Evolutionary conservation across 2,113 vertebrate genomes (phyloP), one percentile per base, ranked within the genome.

Genomic region (Prietella phreatophila): DNA sequence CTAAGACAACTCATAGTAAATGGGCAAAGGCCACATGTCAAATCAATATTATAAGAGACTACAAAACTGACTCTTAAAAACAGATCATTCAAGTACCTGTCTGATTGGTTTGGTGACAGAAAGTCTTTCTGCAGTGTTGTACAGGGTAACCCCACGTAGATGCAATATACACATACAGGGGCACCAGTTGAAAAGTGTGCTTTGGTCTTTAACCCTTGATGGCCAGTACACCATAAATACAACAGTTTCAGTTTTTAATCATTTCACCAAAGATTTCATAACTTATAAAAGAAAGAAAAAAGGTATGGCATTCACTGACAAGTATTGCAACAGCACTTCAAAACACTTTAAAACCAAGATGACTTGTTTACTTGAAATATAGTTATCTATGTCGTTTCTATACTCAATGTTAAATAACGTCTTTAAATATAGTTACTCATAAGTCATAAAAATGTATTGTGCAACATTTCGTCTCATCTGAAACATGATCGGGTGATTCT

Each of bases 401-500:
- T 83, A 90, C 67, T 87, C 69, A 65, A 85, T 73, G 25, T 86
- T 88, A 90, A 87, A 89, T 85, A 88, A 78, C 89, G 90, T 91
- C 90, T 93, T 93, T 94, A 95, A 94, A 95, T 94, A 95, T 92
- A 94, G 89, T 93, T 91, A 95, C 91, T 94, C 91, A 88, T 90
- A 92, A 93, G 93, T 93, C 94, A 81, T 93, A 94, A 93, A 89
- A 90, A 92, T 92, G 91, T 91, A 92, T 91, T 94, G 93, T 95
- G 94, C 93, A 94, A 93, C 92, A 89, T 90, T 92, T 93, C 91
- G 91, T 90, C 91, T 93, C 86, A 91, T 79, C 91, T 91, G 90
- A 93, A 93, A 93, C 93, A 94, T 90, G 92, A 93, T 92, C 91
- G 88, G 65, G 89, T 91, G 91, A 90, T 93, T 93, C 91, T 91